A percentile compares a stretch with the other conserved stretches of the same genome.
Conservation (phyloP, 2,113 vertebrate species). For the Apodemus sylvaticus region DNA sequence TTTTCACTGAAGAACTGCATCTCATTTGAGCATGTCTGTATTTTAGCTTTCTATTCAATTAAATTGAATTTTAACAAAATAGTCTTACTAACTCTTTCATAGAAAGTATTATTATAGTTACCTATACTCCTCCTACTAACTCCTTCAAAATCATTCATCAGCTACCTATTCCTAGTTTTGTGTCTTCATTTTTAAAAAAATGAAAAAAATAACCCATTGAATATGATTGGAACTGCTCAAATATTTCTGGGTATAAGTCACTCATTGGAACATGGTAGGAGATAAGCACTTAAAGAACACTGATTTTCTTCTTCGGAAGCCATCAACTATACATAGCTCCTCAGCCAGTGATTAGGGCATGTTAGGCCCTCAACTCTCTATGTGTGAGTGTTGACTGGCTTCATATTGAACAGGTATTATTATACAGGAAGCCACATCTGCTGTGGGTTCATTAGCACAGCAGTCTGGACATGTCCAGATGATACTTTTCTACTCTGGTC, state of each 20-base stretch:
- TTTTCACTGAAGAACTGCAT: background rate
- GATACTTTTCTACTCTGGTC: background rate
- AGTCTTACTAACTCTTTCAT: no score
- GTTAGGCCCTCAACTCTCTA: background rate
- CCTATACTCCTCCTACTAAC: no score
- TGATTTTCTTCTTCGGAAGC: background rate
- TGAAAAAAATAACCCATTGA: no score
- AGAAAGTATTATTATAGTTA: no score
- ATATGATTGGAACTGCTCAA: no score
- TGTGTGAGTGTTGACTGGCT: background rate
- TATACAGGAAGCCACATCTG: background rate
- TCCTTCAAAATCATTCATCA: no score
- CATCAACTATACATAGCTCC: background rate
- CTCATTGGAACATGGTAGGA: no score
- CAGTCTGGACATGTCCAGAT: background rate
- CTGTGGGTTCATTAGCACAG: background rate
- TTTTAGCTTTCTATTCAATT: background rate
- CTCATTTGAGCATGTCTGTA: background rate
- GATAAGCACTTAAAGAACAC: background rate
- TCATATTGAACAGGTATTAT: no score
- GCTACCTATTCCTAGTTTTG: no score
- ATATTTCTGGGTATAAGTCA: no score
- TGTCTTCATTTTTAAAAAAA: no score
- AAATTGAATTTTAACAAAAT: background rate
- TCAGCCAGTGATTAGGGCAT: background rate